Evolutionary conservation across 64 coral and sea anemone genomes (phyloP).

Genomic region (Platygyra sinensis): DNA sequence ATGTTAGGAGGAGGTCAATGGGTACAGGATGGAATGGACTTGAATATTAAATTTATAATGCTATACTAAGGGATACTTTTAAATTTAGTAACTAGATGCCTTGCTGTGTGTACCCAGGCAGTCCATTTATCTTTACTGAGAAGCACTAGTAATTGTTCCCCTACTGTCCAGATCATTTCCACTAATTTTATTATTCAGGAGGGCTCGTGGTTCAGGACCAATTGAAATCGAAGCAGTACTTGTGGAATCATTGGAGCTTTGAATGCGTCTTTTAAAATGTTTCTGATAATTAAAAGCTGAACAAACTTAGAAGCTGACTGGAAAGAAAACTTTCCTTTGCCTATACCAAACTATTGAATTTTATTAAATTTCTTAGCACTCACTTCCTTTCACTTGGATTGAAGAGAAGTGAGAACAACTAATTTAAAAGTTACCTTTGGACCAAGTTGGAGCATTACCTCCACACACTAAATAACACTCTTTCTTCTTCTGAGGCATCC

Average conservation of each 20-base stretch:
- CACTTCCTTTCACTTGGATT: neutral
- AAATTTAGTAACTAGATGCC: too few relatives aligned
- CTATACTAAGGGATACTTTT: too few relatives aligned
- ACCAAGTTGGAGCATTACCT: conserved; percentile 32
- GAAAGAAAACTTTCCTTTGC: neutral
- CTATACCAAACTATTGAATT: neutral
- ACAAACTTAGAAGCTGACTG: neutral
- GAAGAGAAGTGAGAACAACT: conserved; percentile 24
- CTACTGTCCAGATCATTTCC: too few relatives aligned
- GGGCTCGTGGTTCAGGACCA: neutral
- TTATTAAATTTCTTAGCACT: neutral
- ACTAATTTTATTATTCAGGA: neutral
- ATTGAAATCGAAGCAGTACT: neutral
- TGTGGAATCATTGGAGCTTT: neutral
- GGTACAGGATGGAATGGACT: too few relatives aligned
- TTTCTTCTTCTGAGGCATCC: conserved; percentile 11
- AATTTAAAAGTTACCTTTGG: conserved; percentile 27
- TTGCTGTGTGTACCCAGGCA: too few relatives aligned
- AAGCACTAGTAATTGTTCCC: too few relatives aligned
- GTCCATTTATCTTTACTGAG: too few relatives aligned
- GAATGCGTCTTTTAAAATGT: conserved; percentile 1
- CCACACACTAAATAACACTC: conserved; percentile 33
- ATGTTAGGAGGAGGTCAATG: too few relatives aligned
- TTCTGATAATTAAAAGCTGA: neutral
- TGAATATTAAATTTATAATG: too few relatives aligned